Evolutionary conservation across 2,797 vertebrate genomes (phyloP).

Genomic region (Sebastes reedi): DNA sequence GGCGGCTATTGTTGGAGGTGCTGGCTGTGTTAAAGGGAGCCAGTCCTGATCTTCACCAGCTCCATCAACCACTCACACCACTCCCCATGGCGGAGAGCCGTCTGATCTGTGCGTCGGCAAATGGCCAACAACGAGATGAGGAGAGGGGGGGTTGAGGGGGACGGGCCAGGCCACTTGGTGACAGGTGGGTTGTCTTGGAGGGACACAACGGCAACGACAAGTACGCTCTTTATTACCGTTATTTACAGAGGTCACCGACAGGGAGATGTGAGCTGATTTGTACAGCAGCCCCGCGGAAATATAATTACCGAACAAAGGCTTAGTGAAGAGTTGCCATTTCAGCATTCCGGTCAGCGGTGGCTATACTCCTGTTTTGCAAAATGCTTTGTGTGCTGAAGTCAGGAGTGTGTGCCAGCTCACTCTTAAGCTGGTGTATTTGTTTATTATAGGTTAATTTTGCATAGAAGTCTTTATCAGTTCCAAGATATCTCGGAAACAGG

Average conservation of each 20-base stretch:
- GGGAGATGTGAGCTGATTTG: constrained; percentile 82
- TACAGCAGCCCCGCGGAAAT: constrained; percentile 75
- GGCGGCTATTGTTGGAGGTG: constrained; percentile 86
- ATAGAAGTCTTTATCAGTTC: constrained; percentile 11
- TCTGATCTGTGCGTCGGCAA: constrained; percentile 74
- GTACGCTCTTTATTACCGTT: constrained; percentile 72
- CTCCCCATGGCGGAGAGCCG: constrained; percentile 67
- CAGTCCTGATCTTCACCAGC: constrained; percentile 73
- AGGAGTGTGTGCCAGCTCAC: constrained; percentile 55
- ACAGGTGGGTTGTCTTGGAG: constrained; percentile 73
- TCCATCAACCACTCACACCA: constrained; percentile 69
- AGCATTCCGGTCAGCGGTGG: constrained; percentile 68
- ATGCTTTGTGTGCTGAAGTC: constrained; percentile 72
- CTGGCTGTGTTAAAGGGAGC: constrained; percentile 81
- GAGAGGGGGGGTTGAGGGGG: neutral
- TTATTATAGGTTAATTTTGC: constrained; percentile 16
- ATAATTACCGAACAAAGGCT: constrained; percentile 81
- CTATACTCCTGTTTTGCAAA: constrained; percentile 63
- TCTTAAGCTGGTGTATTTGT: constrained; percentile 49
- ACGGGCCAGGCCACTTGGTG: constrained; percentile 56
- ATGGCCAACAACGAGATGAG: constrained; percentile 65
- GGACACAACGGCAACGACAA: constrained; percentile 63
- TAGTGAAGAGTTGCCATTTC: constrained; percentile 77
- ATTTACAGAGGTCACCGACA: constrained; percentile 77
- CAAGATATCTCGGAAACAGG: neutral